Conservation (phyloP, 2,888 invertebrate genomes). For the Biston betularia region DNA sequence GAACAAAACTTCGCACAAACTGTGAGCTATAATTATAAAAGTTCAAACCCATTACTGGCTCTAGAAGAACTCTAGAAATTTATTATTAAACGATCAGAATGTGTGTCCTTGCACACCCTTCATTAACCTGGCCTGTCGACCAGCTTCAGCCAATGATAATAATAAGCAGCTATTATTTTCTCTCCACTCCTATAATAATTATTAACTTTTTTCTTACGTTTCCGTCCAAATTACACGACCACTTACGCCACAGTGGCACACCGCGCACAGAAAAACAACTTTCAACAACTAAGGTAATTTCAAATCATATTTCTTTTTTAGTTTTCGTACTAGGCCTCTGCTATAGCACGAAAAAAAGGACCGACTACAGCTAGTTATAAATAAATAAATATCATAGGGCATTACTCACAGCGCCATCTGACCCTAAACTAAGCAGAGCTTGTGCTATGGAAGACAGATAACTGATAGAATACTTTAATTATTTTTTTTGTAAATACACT, state of each 20-base stretch:
- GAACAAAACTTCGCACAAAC: slow-evolving; percentile 3
- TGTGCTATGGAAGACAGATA: too few relatives aligned
- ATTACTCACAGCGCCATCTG: too few relatives aligned
- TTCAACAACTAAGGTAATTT: not conserved
- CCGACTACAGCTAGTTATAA: too few relatives aligned
- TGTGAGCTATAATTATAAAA: slow-evolving; percentile 7
- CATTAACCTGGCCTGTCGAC: slow-evolving; percentile 62
- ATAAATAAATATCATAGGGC: too few relatives aligned
- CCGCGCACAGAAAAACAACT: slow-evolving; percentile 30
- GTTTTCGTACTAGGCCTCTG: not conserved
- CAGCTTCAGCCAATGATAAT: slow-evolving; percentile 67
- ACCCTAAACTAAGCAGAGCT: too few relatives aligned
- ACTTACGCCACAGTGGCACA: slow-evolving; percentile 39
- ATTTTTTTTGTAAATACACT: too few relatives aligned
- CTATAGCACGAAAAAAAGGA: too few relatives aligned
- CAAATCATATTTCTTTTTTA: not conserved
- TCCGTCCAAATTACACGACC: slow-evolving; percentile 70
- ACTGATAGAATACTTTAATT: too few relatives aligned
- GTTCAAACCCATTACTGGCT: slow-evolving; percentile 16
- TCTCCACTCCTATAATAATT: slow-evolving; percentile 72
- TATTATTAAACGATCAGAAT: slow-evolving; percentile 30
- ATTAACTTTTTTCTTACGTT: slow-evolving; percentile 74
- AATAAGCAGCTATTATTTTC: slow-evolving; percentile 76
- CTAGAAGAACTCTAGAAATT: slow-evolving; percentile 5
- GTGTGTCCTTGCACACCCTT: slow-evolving; percentile 49